Conservation (phyloP, 1,140 invertebrate genomes). For the Ceratosolen fusciceps region DNA sequence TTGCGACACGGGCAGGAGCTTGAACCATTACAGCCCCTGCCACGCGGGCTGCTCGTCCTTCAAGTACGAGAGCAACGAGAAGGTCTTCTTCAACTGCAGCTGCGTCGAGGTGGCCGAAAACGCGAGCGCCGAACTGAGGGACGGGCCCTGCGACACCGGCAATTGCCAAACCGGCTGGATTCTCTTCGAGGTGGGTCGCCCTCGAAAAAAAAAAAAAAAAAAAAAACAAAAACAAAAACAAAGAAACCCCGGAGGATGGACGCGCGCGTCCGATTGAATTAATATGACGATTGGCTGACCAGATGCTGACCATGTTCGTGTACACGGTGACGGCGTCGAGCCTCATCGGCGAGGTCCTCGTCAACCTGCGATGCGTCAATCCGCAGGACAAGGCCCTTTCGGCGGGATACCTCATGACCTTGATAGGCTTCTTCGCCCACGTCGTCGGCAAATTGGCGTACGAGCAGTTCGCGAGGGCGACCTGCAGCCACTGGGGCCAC, state of each 20-base stretch:
- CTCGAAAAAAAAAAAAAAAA: too few species aligned
- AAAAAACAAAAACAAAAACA: too few species aligned
- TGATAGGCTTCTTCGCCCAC: conserved; percentile 72
- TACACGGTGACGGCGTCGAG: conserved; percentile 64
- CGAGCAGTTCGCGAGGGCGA: conserved; percentile 64
- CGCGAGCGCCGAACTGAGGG: conserved; percentile 63
- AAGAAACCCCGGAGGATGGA: too few species aligned
- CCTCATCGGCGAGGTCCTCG: conserved; percentile 73
- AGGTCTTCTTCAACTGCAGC: conserved; percentile 72
- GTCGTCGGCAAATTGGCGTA: conserved; percentile 74
- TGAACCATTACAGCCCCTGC: conserved; percentile 80
- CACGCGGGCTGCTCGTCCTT: conserved; percentile 76
- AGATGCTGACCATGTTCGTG: conserved; percentile 58
- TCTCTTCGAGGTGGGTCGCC: conserved; percentile 74
- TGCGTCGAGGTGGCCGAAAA: conserved; percentile 70
- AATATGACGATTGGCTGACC: conserved; percentile 20
- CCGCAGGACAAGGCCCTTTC: conserved; percentile 75
- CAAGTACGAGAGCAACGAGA: conserved; percentile 62
- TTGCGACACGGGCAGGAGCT: conserved; percentile 72
- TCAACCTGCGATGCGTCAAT: conserved; percentile 72
- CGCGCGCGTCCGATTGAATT: too few species aligned
- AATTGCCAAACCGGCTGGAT: conserved; percentile 72
- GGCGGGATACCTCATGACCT: conserved; percentile 73
- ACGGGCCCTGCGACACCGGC: conserved; percentile 73
- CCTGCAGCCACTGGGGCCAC: conserved; percentile 61